phyloP scores from a whole-genome alignment of 2,113 vertebrate species.

The Geococcyx californianus region DNA sequence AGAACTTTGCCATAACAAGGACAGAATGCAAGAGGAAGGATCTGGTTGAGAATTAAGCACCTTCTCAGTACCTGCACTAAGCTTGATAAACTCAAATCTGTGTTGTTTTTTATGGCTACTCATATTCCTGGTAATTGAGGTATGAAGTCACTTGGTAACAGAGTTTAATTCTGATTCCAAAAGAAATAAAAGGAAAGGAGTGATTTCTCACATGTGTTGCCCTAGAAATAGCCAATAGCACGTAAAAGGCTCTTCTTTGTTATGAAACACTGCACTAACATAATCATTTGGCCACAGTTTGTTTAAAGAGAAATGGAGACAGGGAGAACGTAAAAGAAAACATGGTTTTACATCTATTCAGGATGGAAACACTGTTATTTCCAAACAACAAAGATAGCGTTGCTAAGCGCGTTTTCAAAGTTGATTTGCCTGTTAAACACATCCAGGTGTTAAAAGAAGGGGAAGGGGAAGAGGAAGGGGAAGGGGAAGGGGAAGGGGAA shows the following conservation, averaged over 20 bases:
- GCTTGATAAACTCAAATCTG: not conserved
- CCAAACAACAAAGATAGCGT: not conserved
- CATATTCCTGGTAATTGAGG: not conserved
- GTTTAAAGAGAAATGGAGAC: constrained; percentile 1
- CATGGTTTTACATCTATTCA: not conserved
- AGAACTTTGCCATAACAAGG: not conserved
- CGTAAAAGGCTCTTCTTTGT: not conserved
- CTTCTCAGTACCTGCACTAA: not conserved
- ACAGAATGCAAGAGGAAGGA: not conserved
- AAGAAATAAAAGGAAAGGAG: not conserved
- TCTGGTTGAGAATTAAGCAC: not conserved
- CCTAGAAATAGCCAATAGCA: not conserved
- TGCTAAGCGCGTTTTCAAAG: constrained; percentile 1
- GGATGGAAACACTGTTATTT: not conserved
- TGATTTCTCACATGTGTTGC: not conserved
- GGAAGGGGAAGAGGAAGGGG: fast-evolving
- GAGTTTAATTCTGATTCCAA: not conserved
- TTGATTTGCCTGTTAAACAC: not conserved
- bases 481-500: no score
- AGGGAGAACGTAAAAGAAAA: not conserved
- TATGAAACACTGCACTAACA: not conserved
- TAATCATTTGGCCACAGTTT: not conserved
- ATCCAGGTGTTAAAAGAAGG: not conserved
- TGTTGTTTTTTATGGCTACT: not conserved
- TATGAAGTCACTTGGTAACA: not conserved